Evolutionary conservation across 2,888 invertebrate genomes (phyloP), one percentile per base, ranked within the genome.

Genomic region (Globia sparganii): DNA sequence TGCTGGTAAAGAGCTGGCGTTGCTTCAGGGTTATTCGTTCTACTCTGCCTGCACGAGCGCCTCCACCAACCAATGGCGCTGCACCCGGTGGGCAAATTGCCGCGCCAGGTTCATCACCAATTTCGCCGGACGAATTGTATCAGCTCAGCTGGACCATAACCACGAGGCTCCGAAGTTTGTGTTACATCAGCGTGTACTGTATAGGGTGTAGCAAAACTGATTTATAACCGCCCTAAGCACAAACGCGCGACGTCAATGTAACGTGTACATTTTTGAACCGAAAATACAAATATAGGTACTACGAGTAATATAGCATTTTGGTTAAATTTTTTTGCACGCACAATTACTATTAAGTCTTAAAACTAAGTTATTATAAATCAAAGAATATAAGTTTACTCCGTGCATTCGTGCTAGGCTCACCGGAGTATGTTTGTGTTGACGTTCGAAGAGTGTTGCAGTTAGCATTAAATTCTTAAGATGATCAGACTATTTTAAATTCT

Each of bases 21-120:
- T 77, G 18, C 34, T 79, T n/a, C 79, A 80, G 9, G 80, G 62
- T 37, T 31, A 80, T 72, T 64, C 62, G 6, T 77, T 77, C n/a
- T 71, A 79, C 61, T 53, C n/a, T 11, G 62, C 37, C n/a, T 28
- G 62, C 28, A 72, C 62, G 25, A 56, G 64, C 6, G 37, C 73
- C n/a, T 9, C 46, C 13, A 72, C 64, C 37, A 56, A 40, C 9
- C 80, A 43, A 15, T 79, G 77, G 80, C 61, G 80, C 28, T 77
- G 71, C 49, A 68, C 78, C 28, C 61, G 77, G 6, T 79, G 77
- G 70, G 21, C 78, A 21, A 67, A 78, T 13, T 77, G 78, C 9
- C 67, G 76, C 5, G 58, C 76, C 31, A 59, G 46, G 21, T 77
- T 77, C 58, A 77, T 31, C 49, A 77, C 78, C n/a, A 40, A 59